A percentile compares a stretch with the other conserved stretches of the same genome.
Conservation (phyloP, 2,113 vertebrate genomes). For the Phyllopteryx taeniolatus region DNA sequence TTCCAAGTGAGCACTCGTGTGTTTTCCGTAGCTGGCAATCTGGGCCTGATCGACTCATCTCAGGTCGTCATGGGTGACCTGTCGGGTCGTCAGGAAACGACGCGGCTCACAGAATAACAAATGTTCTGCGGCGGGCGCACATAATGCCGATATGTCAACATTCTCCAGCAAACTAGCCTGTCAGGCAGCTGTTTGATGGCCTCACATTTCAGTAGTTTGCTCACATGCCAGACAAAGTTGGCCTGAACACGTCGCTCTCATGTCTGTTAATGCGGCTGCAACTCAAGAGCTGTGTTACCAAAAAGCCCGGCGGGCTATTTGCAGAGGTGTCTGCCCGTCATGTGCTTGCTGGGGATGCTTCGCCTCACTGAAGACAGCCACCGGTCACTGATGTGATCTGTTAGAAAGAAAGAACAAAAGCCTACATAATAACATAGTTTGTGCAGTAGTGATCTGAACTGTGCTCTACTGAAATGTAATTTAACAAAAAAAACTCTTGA, state of each 20-base stretch:
- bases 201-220: not conserved
- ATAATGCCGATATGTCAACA: not conserved
- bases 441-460: not conserved
- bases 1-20: no score
- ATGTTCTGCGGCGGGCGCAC: no score
- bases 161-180: not conserved
- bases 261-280: slow-evolving; percentile 28
- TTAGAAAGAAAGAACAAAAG: not conserved
- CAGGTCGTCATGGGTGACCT: no score
- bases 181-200: not conserved
- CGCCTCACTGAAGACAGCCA: not conserved
- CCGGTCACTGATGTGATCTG: not conserved
- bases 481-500: not conserved
- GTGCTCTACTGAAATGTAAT: no score
- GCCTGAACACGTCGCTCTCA: not conserved
- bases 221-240: not conserved
- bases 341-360: slow-evolving; percentile 52
- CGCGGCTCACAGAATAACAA: no score
- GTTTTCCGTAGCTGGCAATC: no score
- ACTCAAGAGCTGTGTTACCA: slow-evolving; percentile 36
- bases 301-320: slow-evolving; percentile 61
- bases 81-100: not conserved
- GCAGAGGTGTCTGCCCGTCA: slow-evolving; percentile 68
- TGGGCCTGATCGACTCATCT: no score
- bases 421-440: not conserved